Evolutionary conservation across 2,797 vertebrate species (phyloP).

Genomic region (Alouatta caraya): DNA sequence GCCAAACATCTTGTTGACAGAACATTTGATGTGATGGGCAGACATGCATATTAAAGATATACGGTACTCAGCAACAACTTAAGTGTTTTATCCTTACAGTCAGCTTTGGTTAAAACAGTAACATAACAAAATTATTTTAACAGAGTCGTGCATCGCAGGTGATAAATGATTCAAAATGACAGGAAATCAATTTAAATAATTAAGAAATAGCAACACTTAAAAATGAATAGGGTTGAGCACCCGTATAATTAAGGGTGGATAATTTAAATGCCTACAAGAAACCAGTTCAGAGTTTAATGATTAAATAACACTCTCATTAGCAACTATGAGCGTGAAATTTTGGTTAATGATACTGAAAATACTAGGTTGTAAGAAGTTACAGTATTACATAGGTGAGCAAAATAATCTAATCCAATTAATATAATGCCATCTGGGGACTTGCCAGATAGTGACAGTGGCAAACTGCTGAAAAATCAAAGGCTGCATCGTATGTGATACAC

Average conservation of each 20-base stretch:
- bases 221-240: background rate
- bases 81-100: background rate
- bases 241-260: background rate
- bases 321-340: conserved; percentile 10
- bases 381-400: background rate
- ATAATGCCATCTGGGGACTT: background rate
- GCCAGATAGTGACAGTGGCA: background rate
- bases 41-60: conserved; percentile 7
- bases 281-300: conserved; percentile 13
- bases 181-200: conserved; percentile 29
- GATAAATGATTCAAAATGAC: conserved; percentile 27
- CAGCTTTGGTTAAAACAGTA: conserved; percentile 35
- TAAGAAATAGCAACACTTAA: conserved; percentile 18
- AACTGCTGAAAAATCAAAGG: background rate
- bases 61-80: background rate
- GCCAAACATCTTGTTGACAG: background rate
- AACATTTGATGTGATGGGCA: background rate
- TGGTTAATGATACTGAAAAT: background rate
- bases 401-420: background rate
- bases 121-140: background rate
- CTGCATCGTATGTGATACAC: background rate
- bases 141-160: background rate
- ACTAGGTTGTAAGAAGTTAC: background rate
- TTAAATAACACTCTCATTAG: conserved; percentile 39
- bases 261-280: conserved; percentile 43